Evolutionary conservation across 2,888 invertebrate genomes (phyloP), one percentile per base, ranked within the genome.

Genomic region (Hirtodrosophila confusa): DNA sequence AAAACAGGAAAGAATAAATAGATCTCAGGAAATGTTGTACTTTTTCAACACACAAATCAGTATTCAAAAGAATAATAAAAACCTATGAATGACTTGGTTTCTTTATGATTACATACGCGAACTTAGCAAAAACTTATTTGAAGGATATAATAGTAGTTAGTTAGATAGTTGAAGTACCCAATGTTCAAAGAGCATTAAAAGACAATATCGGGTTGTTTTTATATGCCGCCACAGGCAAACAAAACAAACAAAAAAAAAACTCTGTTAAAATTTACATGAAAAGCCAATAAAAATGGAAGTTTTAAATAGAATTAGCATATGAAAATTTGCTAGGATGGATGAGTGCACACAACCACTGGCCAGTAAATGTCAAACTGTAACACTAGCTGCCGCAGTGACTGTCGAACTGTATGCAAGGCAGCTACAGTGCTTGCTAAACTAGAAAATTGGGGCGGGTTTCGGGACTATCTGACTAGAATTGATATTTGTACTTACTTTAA

Each of bases 401-500:
- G 8, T 23, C 10, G 45, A 67, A 51, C 44, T 49, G 39, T 36
- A 17, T 17, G 17, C 17, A 17, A 17, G 17, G 17, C 17, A 17
- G 17, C 1, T 17, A 17, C 17, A 17, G 17, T 17, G 17, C 17
- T 17, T 17, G 17, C 17, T 17, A 17, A 2, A 17, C 17, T 17
- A 2, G 17, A 17, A 17, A 17, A 17, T 17, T 17, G 17, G 17
- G 17, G 1, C 17, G 17, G 17, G 17, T 17, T 17, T 17, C 17
- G 17, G 17, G 17, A 17, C 17, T 17, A 17, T 1, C 17, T 17
- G 17, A 17, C 17, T 17, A 17, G 17, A 17, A 17, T 23, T 4
- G 0, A 37, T 47, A 3, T 6, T 10, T 69, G n/a, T 69, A 89
- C 93, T 93, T 93, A 96, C 96, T 95, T 96, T 90, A 95, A 94